Evolutionary conservation across 2,797 vertebrate genomes (phyloP), one percentile per base, ranked within the genome.

Genomic region (Pangasius sanitwongsei): DNA sequence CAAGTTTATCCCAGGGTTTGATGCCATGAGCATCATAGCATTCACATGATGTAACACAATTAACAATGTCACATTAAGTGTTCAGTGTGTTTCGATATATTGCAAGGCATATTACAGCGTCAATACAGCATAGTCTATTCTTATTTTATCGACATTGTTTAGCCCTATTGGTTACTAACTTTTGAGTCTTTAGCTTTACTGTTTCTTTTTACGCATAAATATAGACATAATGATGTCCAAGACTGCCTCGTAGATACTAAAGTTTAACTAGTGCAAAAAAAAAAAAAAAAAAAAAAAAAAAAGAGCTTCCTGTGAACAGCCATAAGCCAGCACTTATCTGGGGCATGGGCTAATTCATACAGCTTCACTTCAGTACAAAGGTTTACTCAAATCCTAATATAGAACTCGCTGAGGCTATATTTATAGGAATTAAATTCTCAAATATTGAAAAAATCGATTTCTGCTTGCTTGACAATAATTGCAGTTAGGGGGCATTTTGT

Each of bases 321-420:
- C 48, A 25, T 53, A 53, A 34, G 16, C 25, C 6, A 65, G 41
- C 48, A 34, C 18, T 55, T 85, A 85, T 69, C 63, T 69, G 48
- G 83, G 44, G 28, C 83, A 85, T 67, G 63, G 44, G n/a, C 11
- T 85, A 70, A 25, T 70, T 85, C 34, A 28, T 61, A 82, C 12
- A 61, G 31, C 34, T 6, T 82, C 31, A 34, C 3, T 69, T 70
- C 48, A 85, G 65, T 31, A 13, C 65, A 41, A 41, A 41, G 9
- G 18, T 85, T 85, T 48, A 53, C n/a, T 34, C 48, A 13, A 1
- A 85, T 53, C 11, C 31, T 34, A 37, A 70, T 70, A 85, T 34
- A 70, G n/a, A 83, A 48, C 82, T n/a, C 28, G 15, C 55, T 3
- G 55, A n/a, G 25, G 61, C 41, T 7, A 0, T 65, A 28, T n/a